These are phyloP conservation scores for Polypterus bichir DNA, from an alignment of 2,113 vertebrate species.

Conservation along the genomic window DNA sequence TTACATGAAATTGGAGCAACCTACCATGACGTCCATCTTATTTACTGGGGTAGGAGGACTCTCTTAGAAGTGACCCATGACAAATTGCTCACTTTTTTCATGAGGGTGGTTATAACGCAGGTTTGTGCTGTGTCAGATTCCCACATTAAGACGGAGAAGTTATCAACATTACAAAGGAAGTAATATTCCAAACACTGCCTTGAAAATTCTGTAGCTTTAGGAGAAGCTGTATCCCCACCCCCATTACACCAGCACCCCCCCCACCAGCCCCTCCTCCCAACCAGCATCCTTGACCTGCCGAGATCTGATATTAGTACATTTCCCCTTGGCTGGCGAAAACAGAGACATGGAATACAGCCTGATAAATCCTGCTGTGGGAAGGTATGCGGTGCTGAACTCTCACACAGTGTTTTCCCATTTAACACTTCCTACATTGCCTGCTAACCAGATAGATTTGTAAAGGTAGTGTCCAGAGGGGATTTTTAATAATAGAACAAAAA, in stretches of 20 bases:
- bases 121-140: not conserved
- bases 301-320: conserved; percentile 42
- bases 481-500: conserved; percentile 22
- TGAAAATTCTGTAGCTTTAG: too few relatives aligned
- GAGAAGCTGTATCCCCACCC: conserved; percentile 18
- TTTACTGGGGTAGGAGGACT: too few relatives aligned
- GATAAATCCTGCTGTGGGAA: conserved; percentile 55
- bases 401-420: conserved; percentile 48
- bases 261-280: conserved; percentile 28
- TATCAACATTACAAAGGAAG: not conserved
- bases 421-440: conserved; percentile 37
- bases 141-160: not conserved
- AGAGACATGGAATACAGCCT: conserved; percentile 36
- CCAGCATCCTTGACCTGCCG: conserved; percentile 50
- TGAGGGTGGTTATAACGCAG: not conserved
- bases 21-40: too few relatives aligned
- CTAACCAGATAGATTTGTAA: conserved; percentile 18
- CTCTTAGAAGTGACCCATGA: too few relatives aligned
- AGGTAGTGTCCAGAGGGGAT: conserved; percentile 22
- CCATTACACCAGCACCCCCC: conserved; percentile 24
- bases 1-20: too few relatives aligned
- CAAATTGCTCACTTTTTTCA: too few relatives aligned
- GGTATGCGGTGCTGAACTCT: conserved; percentile 45
- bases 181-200: not conserved
- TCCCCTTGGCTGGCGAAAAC: conserved; percentile 51